Evolutionary conservation across 2,888 invertebrate species (phyloP), one percentile per base, ranked within the genome.

Genomic region (Tupiocoris notatus): DNA sequence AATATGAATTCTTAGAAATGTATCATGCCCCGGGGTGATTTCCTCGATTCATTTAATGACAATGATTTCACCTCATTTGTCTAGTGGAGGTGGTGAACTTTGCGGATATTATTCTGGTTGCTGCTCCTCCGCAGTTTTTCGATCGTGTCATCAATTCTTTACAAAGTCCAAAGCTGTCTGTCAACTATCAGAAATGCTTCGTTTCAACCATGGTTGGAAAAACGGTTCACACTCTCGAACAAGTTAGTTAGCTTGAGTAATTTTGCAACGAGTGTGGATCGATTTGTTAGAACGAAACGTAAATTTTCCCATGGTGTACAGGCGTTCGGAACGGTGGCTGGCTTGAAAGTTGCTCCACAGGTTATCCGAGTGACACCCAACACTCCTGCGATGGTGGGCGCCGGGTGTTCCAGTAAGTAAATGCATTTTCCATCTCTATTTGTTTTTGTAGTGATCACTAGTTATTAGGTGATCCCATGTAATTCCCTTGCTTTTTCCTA

Each of bases 61-160:
- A n/a, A n/a, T n/a, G n/a, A n/a, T n/a, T n/a, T n/a, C n/a, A n/a
- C n/a, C n/a, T n/a, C n/a, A n/a, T n/a, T n/a, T n/a, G n/a, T n/a
- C n/a, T n/a, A 84, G 84, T 78, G 77, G 88, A 89, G 81, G 88
- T 95, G 9, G 84, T 89, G 81, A 80, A 84, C 79, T 84, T 87
- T 83, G 88, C 91, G 82, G 89, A 93, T 80, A 85, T 96, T n/a
- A 87, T 97, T 81, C 91, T 98, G 81, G 83, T 98, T 78, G 91
- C 94, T 63, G 90, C 97, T 0, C 98, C 98, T 83, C 97, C 97
- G 0, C 89, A 92, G 80, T 87, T 92, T 80, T 86, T 96, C 17
- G 18, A 39, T 2, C 54, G 54, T 22, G 70, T 70, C 6, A 58
- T 70, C 18, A 7, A 17, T 17, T 64, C 70, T 1, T 25, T 70